These are phyloP conservation scores for Dendrolimus pini DNA, from an alignment of 2,888 invertebrate genomes.

Conservation along the genomic window DNA sequence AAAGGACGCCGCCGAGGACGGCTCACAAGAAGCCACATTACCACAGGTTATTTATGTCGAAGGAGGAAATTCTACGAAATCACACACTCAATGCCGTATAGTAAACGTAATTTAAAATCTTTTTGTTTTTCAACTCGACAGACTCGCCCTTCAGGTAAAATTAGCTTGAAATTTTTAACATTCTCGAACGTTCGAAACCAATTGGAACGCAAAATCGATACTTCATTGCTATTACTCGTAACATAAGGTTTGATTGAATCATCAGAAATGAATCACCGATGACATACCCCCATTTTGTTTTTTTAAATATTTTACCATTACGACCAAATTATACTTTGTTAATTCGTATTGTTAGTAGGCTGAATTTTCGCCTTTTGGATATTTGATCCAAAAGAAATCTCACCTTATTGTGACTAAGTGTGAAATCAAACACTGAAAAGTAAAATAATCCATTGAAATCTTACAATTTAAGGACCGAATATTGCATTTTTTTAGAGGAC, in stretches of 20 bases:
- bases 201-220: not conserved
- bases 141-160: conserved; percentile 24
- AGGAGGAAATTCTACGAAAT: conserved; percentile 56
- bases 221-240: too few species aligned
- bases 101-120: conserved; percentile 47
- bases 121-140: conserved; percentile 35
- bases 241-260: not conserved
- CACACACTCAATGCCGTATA: conserved; percentile 57
- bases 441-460: too few species aligned
- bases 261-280: not conserved
- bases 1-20: conserved; percentile 72
- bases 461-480: too few species aligned
- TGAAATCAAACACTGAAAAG: too few species aligned
- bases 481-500: too few species aligned
- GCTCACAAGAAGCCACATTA: conserved; percentile 45
- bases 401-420: too few species aligned
- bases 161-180: conserved; percentile 4
- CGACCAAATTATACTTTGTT: conserved; percentile 2
- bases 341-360: too few species aligned
- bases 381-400: too few species aligned
- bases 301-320: conserved; percentile 2
- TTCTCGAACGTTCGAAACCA: conserved; percentile 1
- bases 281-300: not conserved
- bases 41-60: conserved; percentile 52
- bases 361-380: too few species aligned